These are phyloP conservation scores for Zoroaster sp. DNA, from an alignment of 53 echinoderm and acorn worm species.

Conservation along the genomic window DNA sequence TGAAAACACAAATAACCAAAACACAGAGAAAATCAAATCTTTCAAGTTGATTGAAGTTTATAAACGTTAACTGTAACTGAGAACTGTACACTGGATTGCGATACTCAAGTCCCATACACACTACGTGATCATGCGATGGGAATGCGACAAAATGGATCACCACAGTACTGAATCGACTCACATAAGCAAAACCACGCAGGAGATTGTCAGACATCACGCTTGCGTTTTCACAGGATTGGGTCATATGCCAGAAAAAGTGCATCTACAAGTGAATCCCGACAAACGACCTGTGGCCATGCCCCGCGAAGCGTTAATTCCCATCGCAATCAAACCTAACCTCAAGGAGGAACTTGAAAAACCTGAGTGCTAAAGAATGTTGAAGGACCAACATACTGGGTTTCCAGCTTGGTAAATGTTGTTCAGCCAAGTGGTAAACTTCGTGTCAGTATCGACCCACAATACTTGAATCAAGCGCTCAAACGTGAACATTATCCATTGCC, in stretches of 20 bases:
- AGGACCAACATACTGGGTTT: conserved; percentile 63
- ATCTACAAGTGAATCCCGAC: conserved; percentile 15
- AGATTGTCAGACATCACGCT: not conserved
- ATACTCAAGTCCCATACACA: not conserved
- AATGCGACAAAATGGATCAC: not conserved
- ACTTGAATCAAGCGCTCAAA: conserved; percentile 31
- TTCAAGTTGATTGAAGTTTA: conserved; percentile 17
- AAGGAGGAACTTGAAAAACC: conserved; percentile 55
- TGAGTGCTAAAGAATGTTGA: conserved; percentile 24
- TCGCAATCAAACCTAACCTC: conserved; percentile 51
- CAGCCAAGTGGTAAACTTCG: conserved; percentile 52
- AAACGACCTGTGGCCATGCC: conserved; percentile 47
- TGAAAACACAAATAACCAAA: no score
- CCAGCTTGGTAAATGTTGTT: conserved; percentile 38
- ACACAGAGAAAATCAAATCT: conserved; percentile 24
- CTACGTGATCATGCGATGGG: not conserved
- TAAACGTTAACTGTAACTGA: not conserved
- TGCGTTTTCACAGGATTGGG: conserved; percentile 51
- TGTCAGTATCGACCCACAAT: conserved; percentile 45
- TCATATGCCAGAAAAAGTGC: conserved; percentile 49
- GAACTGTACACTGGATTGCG: not conserved
- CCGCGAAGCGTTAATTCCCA: conserved; percentile 50
- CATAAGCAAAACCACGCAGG: not conserved
- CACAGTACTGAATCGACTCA: not conserved
- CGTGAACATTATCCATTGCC: conserved; percentile 17